These are phyloP conservation scores for Mesoligia furuncula DNA, from an alignment of 2,888 invertebrate genomes.

Conservation along the genomic window DNA sequence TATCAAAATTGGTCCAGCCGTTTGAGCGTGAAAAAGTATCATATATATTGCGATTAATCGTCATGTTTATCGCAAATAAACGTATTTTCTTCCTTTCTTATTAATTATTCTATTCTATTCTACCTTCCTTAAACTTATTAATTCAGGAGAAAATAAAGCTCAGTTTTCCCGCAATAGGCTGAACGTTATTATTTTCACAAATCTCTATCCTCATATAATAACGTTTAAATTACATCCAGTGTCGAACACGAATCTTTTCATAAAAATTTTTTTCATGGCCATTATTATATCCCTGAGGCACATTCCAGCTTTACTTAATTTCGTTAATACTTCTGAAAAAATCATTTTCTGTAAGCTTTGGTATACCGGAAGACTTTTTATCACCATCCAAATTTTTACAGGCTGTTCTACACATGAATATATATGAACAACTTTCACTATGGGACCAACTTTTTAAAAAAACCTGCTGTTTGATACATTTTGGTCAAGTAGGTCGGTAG, in stretches of 20 bases:
- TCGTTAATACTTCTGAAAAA: neutral
- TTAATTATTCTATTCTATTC: neutral
- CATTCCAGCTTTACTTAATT: neutral
- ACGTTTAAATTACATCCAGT: neutral
- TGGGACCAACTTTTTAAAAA: too few species aligned
- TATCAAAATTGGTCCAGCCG: too few species aligned
- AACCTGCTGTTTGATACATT: too few species aligned
- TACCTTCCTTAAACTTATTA: neutral
- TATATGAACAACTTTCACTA: too few species aligned
- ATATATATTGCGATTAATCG: too few species aligned
- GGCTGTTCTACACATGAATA: too few species aligned
- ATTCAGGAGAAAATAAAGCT: neutral
- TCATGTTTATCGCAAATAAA: too few species aligned
- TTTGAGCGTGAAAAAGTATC: too few species aligned
- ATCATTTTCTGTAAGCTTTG: neutral
- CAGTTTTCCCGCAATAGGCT: neutral
- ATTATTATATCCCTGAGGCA: neutral
- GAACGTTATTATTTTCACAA: conserved; percentile 1
- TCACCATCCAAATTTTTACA: too few species aligned
- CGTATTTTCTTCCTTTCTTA: too few species aligned
- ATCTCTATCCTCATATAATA: neutral
- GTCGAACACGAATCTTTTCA: neutral
- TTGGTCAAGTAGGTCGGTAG: too few species aligned
- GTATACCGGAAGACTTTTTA: neutral
- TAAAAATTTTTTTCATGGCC: neutral